Conservation (phyloP, 2,888 invertebrate genomes). For the Trichogramma evanescens region DNA sequence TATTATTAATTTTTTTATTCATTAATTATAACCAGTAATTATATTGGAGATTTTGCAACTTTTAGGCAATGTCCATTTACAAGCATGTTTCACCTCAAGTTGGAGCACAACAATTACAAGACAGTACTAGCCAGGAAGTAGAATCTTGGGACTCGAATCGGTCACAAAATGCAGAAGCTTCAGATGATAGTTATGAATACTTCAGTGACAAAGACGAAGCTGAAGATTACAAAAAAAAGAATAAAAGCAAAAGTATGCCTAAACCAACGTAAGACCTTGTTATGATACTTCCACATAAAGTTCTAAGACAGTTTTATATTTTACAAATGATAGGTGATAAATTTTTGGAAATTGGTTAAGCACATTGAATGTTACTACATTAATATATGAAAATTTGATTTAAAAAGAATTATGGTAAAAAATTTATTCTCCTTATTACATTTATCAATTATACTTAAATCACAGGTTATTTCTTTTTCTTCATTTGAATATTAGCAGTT, state of each 20-base stretch:
- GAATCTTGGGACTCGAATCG: conserved; percentile 7
- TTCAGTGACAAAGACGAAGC: conserved; percentile 46
- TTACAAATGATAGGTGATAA: conserved; percentile 1
- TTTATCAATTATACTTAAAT: background rate
- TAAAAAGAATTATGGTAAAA: conserved; percentile 5
- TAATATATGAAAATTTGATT: background rate
- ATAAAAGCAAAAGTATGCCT: conserved; percentile 16
- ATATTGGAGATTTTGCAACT: conserved; percentile 7
- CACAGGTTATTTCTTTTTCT: conserved; percentile 47
- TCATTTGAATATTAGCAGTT: conserved; percentile 49
- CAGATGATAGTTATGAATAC: conserved; percentile 41
- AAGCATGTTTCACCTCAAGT: conserved; percentile 38
- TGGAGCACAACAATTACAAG: conserved; percentile 1
- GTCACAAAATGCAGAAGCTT: conserved; percentile 21
- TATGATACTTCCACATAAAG: background rate
- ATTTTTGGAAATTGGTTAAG: background rate
- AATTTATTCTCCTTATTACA: background rate
- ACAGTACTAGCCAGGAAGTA: conserved; percentile 3
- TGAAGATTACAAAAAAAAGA: conserved; percentile 27
- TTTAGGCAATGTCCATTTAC: conserved; percentile 47
- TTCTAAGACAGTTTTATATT: conserved; percentile 9
- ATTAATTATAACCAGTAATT: background rate
- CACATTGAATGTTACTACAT: background rate
- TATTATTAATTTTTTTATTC: background rate
- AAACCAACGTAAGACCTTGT: conserved; percentile 16